Conservation (phyloP, 35 echinoderm and acorn worm species). For the Amphiura filiformis region DNA sequence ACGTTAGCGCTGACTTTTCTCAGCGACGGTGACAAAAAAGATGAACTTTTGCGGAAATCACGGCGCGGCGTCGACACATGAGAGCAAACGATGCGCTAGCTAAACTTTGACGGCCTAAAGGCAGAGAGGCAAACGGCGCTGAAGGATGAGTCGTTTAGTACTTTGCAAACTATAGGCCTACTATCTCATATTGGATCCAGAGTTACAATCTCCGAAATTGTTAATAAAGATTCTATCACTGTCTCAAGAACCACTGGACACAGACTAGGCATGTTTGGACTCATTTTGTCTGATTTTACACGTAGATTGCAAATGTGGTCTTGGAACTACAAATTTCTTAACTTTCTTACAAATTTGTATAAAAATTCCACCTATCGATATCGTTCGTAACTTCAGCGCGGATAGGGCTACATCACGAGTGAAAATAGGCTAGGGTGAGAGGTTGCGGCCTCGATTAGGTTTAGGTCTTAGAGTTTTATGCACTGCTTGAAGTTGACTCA, state of each 20-base stretch:
- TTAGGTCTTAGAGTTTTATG: neutral
- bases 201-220: no score
- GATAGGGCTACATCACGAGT: neutral
- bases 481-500: conserved; percentile 2
- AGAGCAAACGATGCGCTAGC: neutral
- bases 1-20: neutral
- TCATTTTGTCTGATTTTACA: no score
- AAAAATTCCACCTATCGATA: no score
- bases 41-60: conserved; percentile 3
- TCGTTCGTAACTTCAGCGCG: no score
- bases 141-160: neutral
- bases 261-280: no score
- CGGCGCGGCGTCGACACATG: neutral
- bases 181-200: no score
- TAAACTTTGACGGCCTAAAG: neutral
- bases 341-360: no score
- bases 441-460: neutral
- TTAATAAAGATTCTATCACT: no score
- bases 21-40: conserved; percentile 13
- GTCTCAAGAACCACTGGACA: no score
- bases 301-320: no score
- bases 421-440: neutral
- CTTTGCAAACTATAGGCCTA: no score
- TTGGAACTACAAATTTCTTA: no score
- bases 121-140: neutral